Percentiles rank a stretch among this genome's conserved stretches.
Evolutionary conservation across 2,888 invertebrate species (phyloP).

Genomic region (Drosophila helvetica): DNA sequence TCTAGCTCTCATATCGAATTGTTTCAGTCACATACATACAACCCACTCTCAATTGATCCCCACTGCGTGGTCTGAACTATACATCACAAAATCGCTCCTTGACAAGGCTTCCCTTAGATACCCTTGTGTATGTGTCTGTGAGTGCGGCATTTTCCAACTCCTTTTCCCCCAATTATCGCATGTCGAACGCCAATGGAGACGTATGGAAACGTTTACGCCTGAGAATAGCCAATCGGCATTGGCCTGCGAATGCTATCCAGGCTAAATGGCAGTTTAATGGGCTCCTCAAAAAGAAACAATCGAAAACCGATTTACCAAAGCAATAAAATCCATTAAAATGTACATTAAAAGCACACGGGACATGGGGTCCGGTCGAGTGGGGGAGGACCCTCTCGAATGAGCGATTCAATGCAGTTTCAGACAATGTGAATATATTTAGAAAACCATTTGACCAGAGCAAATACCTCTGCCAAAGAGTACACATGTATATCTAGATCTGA

Average conservation of each 20-base stretch:
- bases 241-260: slow-evolving; percentile 31
- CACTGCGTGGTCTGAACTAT: too few relatives aligned
- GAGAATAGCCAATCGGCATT: slow-evolving; percentile 20
- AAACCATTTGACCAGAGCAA: slow-evolving; percentile 18
- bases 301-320: slow-evolving; percentile 58
- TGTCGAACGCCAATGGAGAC: neutral
- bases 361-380: slow-evolving; percentile 14
- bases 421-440: slow-evolving; percentile 32
- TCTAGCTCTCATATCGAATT: too few relatives aligned
- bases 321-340: slow-evolving; percentile 70
- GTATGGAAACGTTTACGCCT: slow-evolving; percentile 8
- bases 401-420: slow-evolving; percentile 7
- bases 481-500: neutral
- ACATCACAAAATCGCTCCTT: too few relatives aligned
- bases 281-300: slow-evolving; percentile 49
- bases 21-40: too few relatives aligned
- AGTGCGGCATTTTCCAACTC: too few relatives aligned
- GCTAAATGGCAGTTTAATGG: slow-evolving; percentile 57
- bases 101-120: too few relatives aligned
- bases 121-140: too few relatives aligned
- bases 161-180: neutral
- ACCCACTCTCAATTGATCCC: too few relatives aligned
- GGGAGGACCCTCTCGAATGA: neutral
- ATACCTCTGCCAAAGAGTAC: neutral
- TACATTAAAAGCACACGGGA: slow-evolving; percentile 58